These are phyloP conservation scores for Vimba vimba DNA, from an alignment of 2,113 vertebrate species.

Conservation along the genomic window DNA sequence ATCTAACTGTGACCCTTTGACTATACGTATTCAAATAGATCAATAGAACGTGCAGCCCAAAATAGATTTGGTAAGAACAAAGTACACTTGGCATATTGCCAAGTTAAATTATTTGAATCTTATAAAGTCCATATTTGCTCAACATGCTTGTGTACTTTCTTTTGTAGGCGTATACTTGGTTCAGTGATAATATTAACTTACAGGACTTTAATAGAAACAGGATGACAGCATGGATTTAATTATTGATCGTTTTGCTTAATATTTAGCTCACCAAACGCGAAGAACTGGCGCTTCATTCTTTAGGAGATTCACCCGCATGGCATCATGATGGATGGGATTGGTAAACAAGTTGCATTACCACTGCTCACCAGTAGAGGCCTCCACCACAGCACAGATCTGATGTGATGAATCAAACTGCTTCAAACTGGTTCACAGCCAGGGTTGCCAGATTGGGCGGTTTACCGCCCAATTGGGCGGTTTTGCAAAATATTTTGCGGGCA, in stretches of 20 bases:
- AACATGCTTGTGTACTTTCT: not conserved
- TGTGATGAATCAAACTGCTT: slow-evolving; percentile 68
- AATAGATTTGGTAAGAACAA: slow-evolving; percentile 57
- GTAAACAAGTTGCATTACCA: slow-evolving; percentile 74
- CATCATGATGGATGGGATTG: not conserved
- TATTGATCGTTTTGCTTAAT: not conserved
- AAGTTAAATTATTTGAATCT: not conserved
- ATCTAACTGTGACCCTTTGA: slow-evolving; percentile 49
- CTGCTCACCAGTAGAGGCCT: slow-evolving; percentile 66
- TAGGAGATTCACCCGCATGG: slow-evolving; percentile 31
- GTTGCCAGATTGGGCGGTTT: no score
- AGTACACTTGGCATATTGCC: not conserved
- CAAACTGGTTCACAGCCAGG: slow-evolving; percentile 70
- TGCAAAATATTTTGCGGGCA: no score
- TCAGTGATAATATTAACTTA: not conserved
- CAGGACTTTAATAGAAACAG: not conserved
- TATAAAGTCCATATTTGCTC: not conserved
- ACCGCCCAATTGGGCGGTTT: no score
- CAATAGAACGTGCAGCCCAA: slow-evolving; percentile 50
- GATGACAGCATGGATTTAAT: not conserved
- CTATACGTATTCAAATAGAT: slow-evolving; percentile 56
- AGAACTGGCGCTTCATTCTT: not conserved
- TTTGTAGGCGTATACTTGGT: not conserved
- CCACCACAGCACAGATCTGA: slow-evolving; percentile 48
- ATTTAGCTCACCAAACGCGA: not conserved